Evolutionary conservation across 2,797 vertebrate species (phyloP), one percentile per base, ranked within the genome.

Genomic region (Cyprinodon diabolis): DNA sequence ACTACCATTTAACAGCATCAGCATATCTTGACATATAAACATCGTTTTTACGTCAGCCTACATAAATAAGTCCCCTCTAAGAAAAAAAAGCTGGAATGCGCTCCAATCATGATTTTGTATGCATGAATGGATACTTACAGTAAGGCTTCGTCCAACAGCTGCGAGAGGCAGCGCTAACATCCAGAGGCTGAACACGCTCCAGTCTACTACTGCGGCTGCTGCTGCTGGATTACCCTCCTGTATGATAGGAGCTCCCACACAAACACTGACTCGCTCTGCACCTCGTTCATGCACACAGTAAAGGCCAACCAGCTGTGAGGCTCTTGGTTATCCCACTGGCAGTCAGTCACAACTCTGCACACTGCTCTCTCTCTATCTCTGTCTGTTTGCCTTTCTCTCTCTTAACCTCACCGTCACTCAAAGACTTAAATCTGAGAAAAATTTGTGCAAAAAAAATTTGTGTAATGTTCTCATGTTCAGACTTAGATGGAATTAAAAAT

Each of bases 131-230:
- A 88, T 94, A 95, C 95, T 85, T 95, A 95, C 95, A 89, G 93
- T 90, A 78, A 93, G 88, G 89, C 86, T 94, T 86, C 78, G 90
- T 94, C 92, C 94, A 66, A 77, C 87, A 80, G 93, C 83, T 90
- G 91, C 92, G 76, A 94, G 89, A 88, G 93, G 90, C 84, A 90
- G 84, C 37, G 86, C 78, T 81, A 94, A 91, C 94, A 95, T 95
- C 92, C 91, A 93, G 91, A 84, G 86, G 82, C 86, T 78, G 81
- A 90, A 76, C 83, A 86, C 79, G 80, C 78, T 88, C 77, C 87
- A 76, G 88, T 86, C 83, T 86, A 85, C 90, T 84, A 76, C 84
- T 79, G 81, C 86, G 83, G 86, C 87, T 87, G 79, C 89, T 76
- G 72, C 75, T 82, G 84, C 86, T 84, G 88, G 77, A 81, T 90